These are phyloP conservation scores for Dendrocincla fuliginosa DNA, from an alignment of 2,797 vertebrate species.

Conservation along the genomic window DNA sequence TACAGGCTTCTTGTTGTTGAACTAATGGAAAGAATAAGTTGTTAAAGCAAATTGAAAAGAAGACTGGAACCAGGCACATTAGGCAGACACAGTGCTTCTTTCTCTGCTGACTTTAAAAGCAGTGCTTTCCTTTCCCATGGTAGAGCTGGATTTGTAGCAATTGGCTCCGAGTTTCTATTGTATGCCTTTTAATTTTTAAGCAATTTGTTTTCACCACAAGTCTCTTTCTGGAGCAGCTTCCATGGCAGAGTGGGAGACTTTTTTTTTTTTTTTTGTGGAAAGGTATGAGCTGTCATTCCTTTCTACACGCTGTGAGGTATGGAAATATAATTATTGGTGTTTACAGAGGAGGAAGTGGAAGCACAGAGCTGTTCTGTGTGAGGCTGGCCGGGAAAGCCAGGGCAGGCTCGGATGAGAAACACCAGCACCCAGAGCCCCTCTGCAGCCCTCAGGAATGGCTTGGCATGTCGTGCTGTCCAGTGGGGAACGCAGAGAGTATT, in stretches of 20 bases:
- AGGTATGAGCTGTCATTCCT: slow-evolving; percentile 42
- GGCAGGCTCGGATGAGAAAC: background rate
- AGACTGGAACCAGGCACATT: background rate
- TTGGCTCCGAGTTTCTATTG: slow-evolving; percentile 19
- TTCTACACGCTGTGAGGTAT: slow-evolving; percentile 30
- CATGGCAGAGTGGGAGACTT: background rate
- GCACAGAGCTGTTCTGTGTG: slow-evolving; percentile 12
- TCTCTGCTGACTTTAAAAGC: background rate
- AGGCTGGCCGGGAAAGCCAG: background rate
- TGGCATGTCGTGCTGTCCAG: rapidly evolving
- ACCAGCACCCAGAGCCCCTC: background rate
- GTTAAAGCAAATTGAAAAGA: background rate
- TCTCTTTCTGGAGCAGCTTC: slow-evolving; percentile 3
- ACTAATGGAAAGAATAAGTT: background rate
- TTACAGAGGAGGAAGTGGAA: slow-evolving; percentile 39
- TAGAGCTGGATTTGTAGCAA: background rate
- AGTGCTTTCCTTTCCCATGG: background rate
- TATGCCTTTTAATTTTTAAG: slow-evolving; percentile 31
- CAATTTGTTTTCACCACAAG: slow-evolving; percentile 31
- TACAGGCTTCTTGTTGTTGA: background rate
- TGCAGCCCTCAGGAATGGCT: background rate
- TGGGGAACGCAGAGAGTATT: background rate
- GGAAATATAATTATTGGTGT: slow-evolving; percentile 48
- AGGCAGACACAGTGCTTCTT: background rate
- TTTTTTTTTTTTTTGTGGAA: background rate